A percentile compares a stretch with the other conserved stretches of the same genome.
Conservation (phyloP, 2,797 vertebrate species). For the Cephalopachus bancanus region DNA sequence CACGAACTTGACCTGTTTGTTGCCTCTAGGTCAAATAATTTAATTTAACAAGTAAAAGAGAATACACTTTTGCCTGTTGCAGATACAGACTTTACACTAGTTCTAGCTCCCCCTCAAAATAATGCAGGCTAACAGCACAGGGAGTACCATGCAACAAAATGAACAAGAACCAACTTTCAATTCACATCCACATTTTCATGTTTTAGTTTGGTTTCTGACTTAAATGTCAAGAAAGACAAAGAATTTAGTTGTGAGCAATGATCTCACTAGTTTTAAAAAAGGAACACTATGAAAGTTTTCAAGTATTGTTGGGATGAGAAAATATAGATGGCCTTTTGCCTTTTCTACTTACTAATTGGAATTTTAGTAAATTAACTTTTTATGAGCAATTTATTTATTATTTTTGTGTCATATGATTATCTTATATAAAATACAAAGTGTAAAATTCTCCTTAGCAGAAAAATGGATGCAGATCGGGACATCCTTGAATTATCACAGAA, state of each 20-base stretch:
- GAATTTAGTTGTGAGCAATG: not conserved
- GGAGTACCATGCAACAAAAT: accelerated
- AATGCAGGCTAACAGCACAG: not conserved
- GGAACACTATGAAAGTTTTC: not conserved
- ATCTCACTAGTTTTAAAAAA: not conserved
- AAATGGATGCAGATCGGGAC: too few species aligned
- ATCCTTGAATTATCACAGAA: too few species aligned
- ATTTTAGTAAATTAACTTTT: not conserved
- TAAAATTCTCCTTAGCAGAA: too few species aligned
- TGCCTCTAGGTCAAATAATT: slow-evolving; percentile 77
- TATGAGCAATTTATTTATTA: not conserved
- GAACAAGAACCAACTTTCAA: not conserved
- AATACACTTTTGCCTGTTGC: not conserved
- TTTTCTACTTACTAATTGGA: not conserved
- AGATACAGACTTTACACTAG: slow-evolving; percentile 33
- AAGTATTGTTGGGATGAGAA: not conserved
- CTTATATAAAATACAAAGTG: not conserved
- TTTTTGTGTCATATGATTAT: not conserved
- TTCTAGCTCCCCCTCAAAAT: not conserved
- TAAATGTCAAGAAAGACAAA: not conserved
- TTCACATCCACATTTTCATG: not conserved
- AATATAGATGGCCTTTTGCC: not conserved
- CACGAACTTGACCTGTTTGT: slow-evolving; percentile 64
- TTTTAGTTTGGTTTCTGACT: not conserved
- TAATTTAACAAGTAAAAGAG: not conserved